Evolutionary conservation across 2,113 vertebrate genomes (phyloP).

Genomic region (Phrynocephalus versicolor): DNA sequence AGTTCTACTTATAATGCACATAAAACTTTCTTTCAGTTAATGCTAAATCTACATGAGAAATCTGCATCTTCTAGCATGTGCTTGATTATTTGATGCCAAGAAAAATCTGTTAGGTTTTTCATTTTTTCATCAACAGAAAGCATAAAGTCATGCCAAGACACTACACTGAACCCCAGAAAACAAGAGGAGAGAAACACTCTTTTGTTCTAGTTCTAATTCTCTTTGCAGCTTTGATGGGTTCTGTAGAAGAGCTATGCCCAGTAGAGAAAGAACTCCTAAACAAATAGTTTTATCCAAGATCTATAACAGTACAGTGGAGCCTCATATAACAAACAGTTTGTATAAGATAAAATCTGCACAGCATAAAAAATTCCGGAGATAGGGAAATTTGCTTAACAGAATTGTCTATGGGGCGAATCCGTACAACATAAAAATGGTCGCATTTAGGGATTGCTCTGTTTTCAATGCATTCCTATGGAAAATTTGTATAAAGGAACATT

Average conservation of each 20-base stretch:
- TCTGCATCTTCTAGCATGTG: constrained; percentile 19
- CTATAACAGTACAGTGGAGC: neutral
- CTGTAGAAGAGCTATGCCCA: neutral
- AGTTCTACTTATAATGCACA: neutral
- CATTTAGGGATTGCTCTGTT: too few relatives aligned
- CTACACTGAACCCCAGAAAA: constrained; percentile 22
- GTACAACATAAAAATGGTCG: too few relatives aligned
- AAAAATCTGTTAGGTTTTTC: constrained; percentile 33
- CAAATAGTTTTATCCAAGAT: neutral
- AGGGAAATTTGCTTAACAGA: too few relatives aligned
- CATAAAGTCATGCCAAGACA: constrained; percentile 29
- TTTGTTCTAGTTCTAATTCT: constrained; percentile 27
- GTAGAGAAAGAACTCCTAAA: neutral
- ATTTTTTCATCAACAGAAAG: constrained; percentile 12
- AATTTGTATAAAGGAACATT: too few relatives aligned
- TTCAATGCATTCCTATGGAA: too few relatives aligned
- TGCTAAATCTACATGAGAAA: constrained; percentile 34
- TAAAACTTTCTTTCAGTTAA: neutral
- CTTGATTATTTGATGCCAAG: neutral
- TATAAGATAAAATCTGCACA: too few relatives aligned
- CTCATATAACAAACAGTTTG: too few relatives aligned
- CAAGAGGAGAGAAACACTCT: constrained; percentile 1
- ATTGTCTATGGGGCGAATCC: too few relatives aligned
- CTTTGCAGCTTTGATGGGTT: constrained; percentile 1
- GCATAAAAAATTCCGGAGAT: too few relatives aligned